phyloP scores from a whole-genome alignment of 2,888 invertebrate species.

The Watsonalla binaria region DNA sequence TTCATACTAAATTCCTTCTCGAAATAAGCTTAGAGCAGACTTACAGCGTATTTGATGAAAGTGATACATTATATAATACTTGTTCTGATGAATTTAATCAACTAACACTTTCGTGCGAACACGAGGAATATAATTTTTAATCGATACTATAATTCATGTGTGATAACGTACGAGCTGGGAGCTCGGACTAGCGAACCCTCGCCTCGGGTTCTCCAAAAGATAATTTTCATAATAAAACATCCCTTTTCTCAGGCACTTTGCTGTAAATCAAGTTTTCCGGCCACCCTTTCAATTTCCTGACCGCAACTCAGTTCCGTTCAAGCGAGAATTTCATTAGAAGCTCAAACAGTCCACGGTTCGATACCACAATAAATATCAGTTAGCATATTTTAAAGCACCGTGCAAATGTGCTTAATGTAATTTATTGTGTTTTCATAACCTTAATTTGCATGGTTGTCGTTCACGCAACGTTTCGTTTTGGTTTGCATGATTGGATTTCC shows the following conservation, averaged over 20 bases:
- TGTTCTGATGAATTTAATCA: neutral
- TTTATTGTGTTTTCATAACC: neutral
- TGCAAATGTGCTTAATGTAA: neutral
- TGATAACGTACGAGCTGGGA: slow-evolving; percentile 33
- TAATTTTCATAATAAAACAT: slow-evolving; percentile 72
- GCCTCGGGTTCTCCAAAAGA: slow-evolving; percentile 43
- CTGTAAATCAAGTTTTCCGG: slow-evolving; percentile 70
- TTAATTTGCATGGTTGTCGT: neutral
- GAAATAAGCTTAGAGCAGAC: slow-evolving; percentile 20
- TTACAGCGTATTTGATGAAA: slow-evolving; percentile 5
- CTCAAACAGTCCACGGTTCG: slow-evolving; percentile 30
- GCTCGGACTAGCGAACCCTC: slow-evolving; percentile 31
- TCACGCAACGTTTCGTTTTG: neutral
- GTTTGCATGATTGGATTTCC: neutral
- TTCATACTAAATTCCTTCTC: slow-evolving; percentile 23
- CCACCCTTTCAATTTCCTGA: slow-evolving; percentile 70
- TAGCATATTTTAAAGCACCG: neutral
- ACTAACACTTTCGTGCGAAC: slow-evolving; percentile 4
- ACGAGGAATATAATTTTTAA: slow-evolving; percentile 28
- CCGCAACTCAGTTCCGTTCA: slow-evolving; percentile 58
- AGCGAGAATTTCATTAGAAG: slow-evolving; percentile 60
- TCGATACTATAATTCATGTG: slow-evolving; percentile 35
- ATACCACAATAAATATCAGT: neutral
- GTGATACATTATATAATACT: neutral
- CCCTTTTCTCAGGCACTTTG: slow-evolving; percentile 65